A percentile compares a stretch with the other conserved stretches of the same genome.
These are phyloP conservation scores for Dunckerocampus dactyliophorus DNA, from an alignment of 2,113 vertebrate genomes.

Conservation along the genomic window DNA sequence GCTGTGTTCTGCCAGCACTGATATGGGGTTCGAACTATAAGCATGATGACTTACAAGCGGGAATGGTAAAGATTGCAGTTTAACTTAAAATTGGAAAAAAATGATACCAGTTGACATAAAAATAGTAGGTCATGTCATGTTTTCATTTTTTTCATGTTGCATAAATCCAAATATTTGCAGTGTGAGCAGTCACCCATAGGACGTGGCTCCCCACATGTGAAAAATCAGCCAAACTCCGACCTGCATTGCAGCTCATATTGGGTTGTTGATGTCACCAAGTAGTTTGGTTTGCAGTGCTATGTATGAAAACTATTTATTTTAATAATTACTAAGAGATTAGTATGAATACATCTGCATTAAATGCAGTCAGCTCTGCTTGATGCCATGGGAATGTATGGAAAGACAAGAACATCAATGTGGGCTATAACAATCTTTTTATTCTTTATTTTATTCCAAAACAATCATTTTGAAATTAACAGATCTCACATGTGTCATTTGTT, in stretches of 20 bases:
- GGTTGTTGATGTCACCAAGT: conserved; percentile 16
- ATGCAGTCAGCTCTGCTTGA: neutral
- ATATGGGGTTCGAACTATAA: neutral
- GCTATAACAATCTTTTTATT: conserved; percentile 72
- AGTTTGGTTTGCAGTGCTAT: conserved; percentile 4
- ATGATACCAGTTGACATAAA: too few species aligned
- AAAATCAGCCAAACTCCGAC: conserved; percentile 32
- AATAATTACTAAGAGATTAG: neutral
- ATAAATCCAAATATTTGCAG: conserved; percentile 37
- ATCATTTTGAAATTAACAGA: conserved; percentile 70
- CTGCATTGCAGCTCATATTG: conserved; percentile 12
- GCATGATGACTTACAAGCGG: neutral
- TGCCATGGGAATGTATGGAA: conserved; percentile 26
- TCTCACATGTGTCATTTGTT: conserved; percentile 59
- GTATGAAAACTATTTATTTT: neutral
- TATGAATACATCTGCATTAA: neutral
- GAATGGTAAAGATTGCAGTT: too few species aligned
- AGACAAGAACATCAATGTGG: conserved; percentile 55
- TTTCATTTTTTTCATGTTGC: conserved; percentile 6
- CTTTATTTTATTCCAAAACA: conserved; percentile 66
- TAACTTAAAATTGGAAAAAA: too few species aligned
- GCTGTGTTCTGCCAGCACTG: conserved; percentile 25
- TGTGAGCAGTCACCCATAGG: conserved; percentile 39
- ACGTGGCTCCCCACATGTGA: conserved; percentile 36
- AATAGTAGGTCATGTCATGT: too few species aligned